Evolutionary conservation across 2,888 invertebrate genomes (phyloP), one percentile per base, ranked within the genome.

Genomic region (Nemotelus nigrinus): DNA sequence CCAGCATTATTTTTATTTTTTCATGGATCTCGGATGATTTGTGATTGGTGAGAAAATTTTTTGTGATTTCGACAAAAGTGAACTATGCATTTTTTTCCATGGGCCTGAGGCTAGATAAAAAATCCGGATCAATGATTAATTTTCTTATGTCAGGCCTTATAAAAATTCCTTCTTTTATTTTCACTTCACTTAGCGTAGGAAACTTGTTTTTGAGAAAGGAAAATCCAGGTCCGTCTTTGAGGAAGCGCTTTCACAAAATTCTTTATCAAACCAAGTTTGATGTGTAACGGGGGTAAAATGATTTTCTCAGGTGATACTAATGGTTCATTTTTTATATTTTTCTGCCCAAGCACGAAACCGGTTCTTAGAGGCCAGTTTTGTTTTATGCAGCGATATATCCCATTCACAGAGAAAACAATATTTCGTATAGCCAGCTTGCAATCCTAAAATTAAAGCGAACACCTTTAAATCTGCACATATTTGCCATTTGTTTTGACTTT

Each of bases 401-500:
- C 1, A 63, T 63, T 63, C 41, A 2, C 63, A 63, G 63, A 63
- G 63, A 43, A 63, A 63, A 63, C 63, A 63, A 63, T 63, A 63
- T 63, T 63, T 63, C 63, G 43, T 63, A 47, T 68, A 45, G 25
- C 68, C 68, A 7, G 50, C 1, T 48, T 70, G 53, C 53, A 50
- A 39, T 8, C 68, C 68, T 53, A 48, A 41, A 41, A 70, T 25
- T 25, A 67, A 45, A 45, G 44, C 47, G 2, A 67, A 3, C 3
- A 67, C 47, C 47, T 67, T 53, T 44, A 67, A 6, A 67, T 67
- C 67, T 45, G 47, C 67, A 45, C 67, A 67, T 43, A 67, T 47
- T 67, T 70, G 53, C 68, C 68, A 48, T 39, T 50, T 70, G 53
- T 70, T 53, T 50, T 70, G 7, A 53, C 8, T 48, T 68, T 68